Evolutionary conservation across 1,140 invertebrate genomes (phyloP), one percentile per base, ranked within the genome.

Genomic region (Drosophila pectinifera): DNA sequence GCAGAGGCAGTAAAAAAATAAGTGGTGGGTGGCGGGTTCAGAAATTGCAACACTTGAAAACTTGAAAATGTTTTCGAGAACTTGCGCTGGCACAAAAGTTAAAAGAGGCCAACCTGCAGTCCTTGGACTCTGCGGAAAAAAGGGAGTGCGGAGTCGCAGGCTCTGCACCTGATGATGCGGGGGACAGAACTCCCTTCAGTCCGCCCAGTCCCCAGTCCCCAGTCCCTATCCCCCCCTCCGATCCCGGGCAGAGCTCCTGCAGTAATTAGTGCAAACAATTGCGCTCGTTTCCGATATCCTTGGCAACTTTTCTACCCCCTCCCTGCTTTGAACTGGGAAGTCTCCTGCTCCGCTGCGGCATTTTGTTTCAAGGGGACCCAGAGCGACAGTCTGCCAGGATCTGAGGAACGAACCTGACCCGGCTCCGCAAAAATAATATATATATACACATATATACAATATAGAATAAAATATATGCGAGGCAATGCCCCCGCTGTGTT

Each of bases 241-340:
- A 49, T 14, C 38, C 41, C 20, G n/a, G 13, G 3, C 45, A 36
- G 26, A 42, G 28, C 49, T 54, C 63, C 65, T 64, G 67, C 76
- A 77, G 81, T 88, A 88, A 88, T 89, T 88, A 88, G 84, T 89
- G 84, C 84, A 83, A 88, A 89, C 84, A 83, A 88, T 88, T 88
- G 83, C 79, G 65, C 78, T 64, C 75, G 85, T 78, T 78, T 61
- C 55, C 72, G 64, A 63, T 81, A 73, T 67, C 67, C 80, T 80
- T 84, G 80, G 72, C 48, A 58, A 76, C 31, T 76, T 76, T 75
- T 41, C 26, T 31, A 7, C 36, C 6, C 13, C 28, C n/a, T 11
- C 13, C 26, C n/a, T 11, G 45, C 46, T 20, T 49, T 51, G 49
- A 36, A 51, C 34, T n/a, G 13, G 31, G 6, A 24, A 24, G 10